Conservation (phyloP, 2,888 invertebrate species). For the Lasioglossum vierecki region DNA sequence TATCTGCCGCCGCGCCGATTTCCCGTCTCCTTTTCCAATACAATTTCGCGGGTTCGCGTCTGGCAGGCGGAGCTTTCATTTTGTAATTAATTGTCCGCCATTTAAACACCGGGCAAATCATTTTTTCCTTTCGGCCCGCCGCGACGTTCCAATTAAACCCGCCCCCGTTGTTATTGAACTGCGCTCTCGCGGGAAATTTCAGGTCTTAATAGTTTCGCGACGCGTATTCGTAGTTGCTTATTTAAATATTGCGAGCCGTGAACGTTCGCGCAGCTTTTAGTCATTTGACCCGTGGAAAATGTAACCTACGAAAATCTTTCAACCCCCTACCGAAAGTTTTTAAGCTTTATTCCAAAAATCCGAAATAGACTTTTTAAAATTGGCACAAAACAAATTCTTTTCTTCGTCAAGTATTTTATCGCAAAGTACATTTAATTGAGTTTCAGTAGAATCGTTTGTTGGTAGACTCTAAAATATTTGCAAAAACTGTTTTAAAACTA, state of each 20-base stretch:
- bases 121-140: conserved; percentile 29
- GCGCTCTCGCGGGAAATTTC: neutral
- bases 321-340: neutral
- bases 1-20: neutral
- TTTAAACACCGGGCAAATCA: conserved; percentile 52
- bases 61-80: conserved; percentile 53
- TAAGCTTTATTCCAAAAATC: neutral
- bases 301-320: too few species aligned
- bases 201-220: neutral
- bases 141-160: conserved; percentile 43
- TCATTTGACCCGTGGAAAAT: neutral
- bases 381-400: neutral
- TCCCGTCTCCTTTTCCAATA: conserved; percentile 56
- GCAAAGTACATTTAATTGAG: neutral
- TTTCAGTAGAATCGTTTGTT: neutral
- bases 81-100: conserved; percentile 57
- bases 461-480: too few species aligned
- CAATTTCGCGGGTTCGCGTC: conserved; percentile 58
- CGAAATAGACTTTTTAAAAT: neutral
- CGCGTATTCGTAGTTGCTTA: neutral
- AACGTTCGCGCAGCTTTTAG: neutral
- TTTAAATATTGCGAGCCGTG: neutral
- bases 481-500: neutral
- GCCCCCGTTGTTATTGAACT: neutral
- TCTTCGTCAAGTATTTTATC: too few species aligned